Evolutionary conservation across 2,113 vertebrate genomes (phyloP).

Genomic region (Oryzias woworae): DNA sequence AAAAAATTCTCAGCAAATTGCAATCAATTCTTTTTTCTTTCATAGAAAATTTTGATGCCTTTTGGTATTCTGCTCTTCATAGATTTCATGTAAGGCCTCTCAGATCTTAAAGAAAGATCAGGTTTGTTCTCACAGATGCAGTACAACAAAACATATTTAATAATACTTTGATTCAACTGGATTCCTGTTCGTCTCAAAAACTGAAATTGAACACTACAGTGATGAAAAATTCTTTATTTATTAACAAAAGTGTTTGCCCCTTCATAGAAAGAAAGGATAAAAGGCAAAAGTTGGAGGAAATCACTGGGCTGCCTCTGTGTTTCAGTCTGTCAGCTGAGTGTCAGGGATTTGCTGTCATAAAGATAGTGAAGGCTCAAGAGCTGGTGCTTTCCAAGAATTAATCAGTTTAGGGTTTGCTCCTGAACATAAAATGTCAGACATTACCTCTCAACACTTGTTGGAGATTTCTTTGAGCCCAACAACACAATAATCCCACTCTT

Average conservation of each 20-base stretch:
- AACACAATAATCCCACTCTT: conserved; percentile 90
- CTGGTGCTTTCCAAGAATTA: conserved; percentile 84
- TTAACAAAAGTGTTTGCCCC: conserved; percentile 21
- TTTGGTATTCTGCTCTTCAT: conserved; percentile 37
- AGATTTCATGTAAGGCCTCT: conserved; percentile 36
- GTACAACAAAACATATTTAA: no score
- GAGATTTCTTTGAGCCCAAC: conserved; percentile 91
- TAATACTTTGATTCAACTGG: no score
- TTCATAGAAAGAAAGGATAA: conserved; percentile 62
- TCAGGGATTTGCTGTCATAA: conserved; percentile 75
- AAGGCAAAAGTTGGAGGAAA: conserved; percentile 68
- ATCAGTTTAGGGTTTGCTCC: conserved; percentile 84
- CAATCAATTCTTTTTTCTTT: conserved; percentile 70
- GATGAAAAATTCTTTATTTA: conserved; percentile 53
- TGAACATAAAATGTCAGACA: conserved; percentile 83
- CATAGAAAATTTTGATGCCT: conserved; percentile 60
- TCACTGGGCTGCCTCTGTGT: conserved; percentile 63
- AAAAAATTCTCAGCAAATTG: conserved; percentile 62
- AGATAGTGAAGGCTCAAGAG: conserved; percentile 73
- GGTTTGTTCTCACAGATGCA: no score
- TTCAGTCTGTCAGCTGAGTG: conserved; percentile 70
- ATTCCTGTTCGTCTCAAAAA: no score
- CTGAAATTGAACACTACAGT: conserved; percentile 54
- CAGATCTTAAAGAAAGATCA: conserved; percentile 5
- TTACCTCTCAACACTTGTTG: conserved; percentile 90